These are phyloP conservation scores for Lerista edwardsae DNA, from an alignment of 2,797 vertebrate genomes.

Conservation along the genomic window DNA sequence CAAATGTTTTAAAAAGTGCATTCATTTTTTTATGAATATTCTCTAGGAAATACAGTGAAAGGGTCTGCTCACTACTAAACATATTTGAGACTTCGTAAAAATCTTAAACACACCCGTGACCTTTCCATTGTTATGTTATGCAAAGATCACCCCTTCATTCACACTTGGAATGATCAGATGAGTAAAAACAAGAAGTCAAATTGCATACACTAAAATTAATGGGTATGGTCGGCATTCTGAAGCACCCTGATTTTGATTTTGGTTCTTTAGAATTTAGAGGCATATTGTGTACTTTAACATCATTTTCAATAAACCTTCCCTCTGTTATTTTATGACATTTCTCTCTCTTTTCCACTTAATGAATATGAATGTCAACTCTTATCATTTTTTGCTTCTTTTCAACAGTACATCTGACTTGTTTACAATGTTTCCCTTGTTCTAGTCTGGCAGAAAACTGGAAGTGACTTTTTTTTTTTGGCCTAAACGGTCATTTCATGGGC, in stretches of 20 bases:
- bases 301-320: too few species aligned
- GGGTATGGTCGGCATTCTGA: background rate
- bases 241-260: background rate
- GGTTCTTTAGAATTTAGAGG: background rate
- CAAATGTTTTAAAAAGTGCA: background rate
- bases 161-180: background rate
- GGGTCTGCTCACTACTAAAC: background rate
- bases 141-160: background rate
- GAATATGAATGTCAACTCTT: background rate
- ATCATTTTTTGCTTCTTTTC: background rate
- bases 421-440: background rate
- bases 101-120: background rate
- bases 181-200: background rate
- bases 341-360: background rate
- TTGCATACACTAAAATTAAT: background rate
- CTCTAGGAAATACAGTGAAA: background rate
- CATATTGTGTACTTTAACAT: background rate
- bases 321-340: background rate
- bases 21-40: background rate
- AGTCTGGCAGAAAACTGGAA: too few species aligned
- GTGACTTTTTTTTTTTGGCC: too few species aligned
- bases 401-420: background rate
- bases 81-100: background rate
- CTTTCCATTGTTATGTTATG: background rate
- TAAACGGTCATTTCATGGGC: too few species aligned